phyloP scores from a whole-genome alignment of 2,888 invertebrate genomes.

The Drosophila ustulata region DNA sequence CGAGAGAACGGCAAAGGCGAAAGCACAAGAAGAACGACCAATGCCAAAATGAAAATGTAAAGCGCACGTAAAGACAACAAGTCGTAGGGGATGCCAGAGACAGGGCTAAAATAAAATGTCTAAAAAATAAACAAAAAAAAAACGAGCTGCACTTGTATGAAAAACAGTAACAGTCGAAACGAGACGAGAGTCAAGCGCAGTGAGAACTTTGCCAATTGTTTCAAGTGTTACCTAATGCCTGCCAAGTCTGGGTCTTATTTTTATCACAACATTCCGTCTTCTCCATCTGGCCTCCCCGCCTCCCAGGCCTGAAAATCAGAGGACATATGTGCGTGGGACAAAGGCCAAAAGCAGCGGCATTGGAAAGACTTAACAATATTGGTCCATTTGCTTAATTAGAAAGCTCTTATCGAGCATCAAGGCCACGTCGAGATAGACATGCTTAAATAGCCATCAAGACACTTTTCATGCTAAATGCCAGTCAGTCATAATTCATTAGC shows the following conservation, averaged over 20 bases:
- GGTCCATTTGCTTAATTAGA: slow-evolving; percentile 71
- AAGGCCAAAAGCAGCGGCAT: background rate
- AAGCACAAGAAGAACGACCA: slow-evolving; percentile 34
- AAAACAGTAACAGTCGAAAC: slow-evolving; percentile 18
- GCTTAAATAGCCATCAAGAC: slow-evolving; percentile 4
- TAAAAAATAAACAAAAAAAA: slow-evolving; percentile 56
- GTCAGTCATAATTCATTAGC: slow-evolving; percentile 21
- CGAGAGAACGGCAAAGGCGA: slow-evolving; percentile 44
- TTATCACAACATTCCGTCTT: slow-evolving; percentile 13
- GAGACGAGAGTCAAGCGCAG: slow-evolving; percentile 17
- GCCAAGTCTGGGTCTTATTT: slow-evolving; percentile 21
- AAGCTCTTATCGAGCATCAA: slow-evolving; percentile 37
- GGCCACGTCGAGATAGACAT: slow-evolving; percentile 11
- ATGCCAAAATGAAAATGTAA: slow-evolving; percentile 57
- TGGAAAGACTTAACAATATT: slow-evolving; percentile 33
- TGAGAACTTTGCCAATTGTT: slow-evolving; percentile 42
- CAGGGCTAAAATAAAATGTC: slow-evolving; percentile 42
- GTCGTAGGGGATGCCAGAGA: slow-evolving; percentile 3
- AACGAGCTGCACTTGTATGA: slow-evolving; percentile 47
- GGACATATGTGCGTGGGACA: slow-evolving; percentile 7
- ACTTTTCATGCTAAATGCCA: background rate
- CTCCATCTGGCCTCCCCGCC: background rate
- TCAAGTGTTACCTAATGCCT: slow-evolving; percentile 60
- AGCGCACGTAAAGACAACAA: slow-evolving; percentile 46
- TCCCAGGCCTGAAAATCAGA: too few relatives aligned